Evolutionary conservation across 2,797 vertebrate genomes (phyloP).

Genomic region (Microctenopoma stevenorrisi): DNA sequence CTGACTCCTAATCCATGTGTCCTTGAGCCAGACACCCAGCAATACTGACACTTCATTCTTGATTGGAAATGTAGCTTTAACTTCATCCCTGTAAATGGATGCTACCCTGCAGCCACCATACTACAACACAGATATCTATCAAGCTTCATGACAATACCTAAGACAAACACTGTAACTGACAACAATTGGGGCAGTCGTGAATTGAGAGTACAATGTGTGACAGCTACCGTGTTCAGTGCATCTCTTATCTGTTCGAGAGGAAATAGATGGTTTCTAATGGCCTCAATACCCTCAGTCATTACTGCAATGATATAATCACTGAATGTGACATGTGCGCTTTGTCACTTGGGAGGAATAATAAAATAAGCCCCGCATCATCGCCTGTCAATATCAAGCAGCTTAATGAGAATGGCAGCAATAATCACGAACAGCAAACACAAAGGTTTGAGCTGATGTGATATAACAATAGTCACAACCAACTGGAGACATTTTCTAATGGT

Average conservation of each 20-base stretch:
- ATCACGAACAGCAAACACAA: slow-evolving; percentile 35
- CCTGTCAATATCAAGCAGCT: slow-evolving; percentile 42
- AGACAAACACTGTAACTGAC: slow-evolving; percentile 2
- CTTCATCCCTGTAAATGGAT: neutral
- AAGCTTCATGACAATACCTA: neutral
- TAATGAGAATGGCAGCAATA: slow-evolving; percentile 48
- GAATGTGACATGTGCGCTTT: slow-evolving; percentile 49
- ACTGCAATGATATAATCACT: slow-evolving; percentile 48
- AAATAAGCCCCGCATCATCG: slow-evolving; percentile 56
- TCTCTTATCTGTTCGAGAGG: neutral
- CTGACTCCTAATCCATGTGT: no score
- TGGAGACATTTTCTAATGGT: slow-evolving; percentile 22
- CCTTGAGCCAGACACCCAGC: no score
- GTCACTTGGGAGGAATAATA: slow-evolving; percentile 57
- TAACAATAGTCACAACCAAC: slow-evolving; percentile 38
- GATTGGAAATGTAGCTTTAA: no score
- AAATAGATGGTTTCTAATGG: slow-evolving; percentile 18
- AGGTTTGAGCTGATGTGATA: slow-evolving; percentile 28
- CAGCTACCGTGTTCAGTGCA: slow-evolving; percentile 14
- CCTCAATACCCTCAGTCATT: slow-evolving; percentile 30
- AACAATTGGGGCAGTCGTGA: neutral
- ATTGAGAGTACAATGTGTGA: neutral
- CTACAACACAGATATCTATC: neutral
- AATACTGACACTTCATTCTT: no score
- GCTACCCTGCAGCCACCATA: no score